A percentile compares a stretch with the other conserved stretches of the same genome.
phyloP scores from a whole-genome alignment of 2,888 invertebrate genomes.

The Campopleginae sp. region DNA sequence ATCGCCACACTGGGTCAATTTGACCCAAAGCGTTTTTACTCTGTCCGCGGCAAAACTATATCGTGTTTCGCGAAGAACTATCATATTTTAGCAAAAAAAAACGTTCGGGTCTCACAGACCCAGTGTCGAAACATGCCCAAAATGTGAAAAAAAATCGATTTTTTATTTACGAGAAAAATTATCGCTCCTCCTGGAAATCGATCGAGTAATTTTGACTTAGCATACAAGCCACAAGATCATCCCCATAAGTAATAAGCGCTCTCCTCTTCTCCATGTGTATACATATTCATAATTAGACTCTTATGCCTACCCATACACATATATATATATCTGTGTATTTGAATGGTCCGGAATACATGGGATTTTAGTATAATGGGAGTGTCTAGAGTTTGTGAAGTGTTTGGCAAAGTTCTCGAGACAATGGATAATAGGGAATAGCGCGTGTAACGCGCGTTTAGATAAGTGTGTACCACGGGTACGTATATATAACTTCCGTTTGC shows the following conservation, averaged over 20 bases:
- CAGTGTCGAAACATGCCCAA: too few relatives aligned
- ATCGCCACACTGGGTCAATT: too few relatives aligned
- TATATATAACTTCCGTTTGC: constrained; percentile 31
- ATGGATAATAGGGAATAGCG: constrained; percentile 67
- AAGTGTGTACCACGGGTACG: constrained; percentile 53
- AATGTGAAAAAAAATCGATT: too few relatives aligned
- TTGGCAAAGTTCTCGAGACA: constrained; percentile 64
- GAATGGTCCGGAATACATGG: constrained; percentile 34
- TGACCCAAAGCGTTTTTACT: too few relatives aligned
- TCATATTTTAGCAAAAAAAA: neutral
- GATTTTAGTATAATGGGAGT: constrained; percentile 53
- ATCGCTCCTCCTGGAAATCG: neutral
- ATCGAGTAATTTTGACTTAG: neutral
- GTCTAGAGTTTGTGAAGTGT: constrained; percentile 54
- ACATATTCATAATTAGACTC: constrained; percentile 1
- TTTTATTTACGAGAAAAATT: too few relatives aligned
- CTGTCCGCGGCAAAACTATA: too few relatives aligned
- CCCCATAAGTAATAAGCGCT: constrained; percentile 39
- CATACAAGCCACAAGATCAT: neutral
- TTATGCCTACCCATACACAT: neutral
- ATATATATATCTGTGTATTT: constrained; percentile 20
- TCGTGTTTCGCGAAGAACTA: too few relatives aligned
- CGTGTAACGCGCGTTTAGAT: constrained; percentile 63
- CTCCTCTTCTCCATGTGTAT: constrained; percentile 28
- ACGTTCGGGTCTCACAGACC: neutral